These are phyloP conservation scores for Antrozous pallidus DNA, from an alignment of 2,797 vertebrate genomes.

Conservation along the genomic window DNA sequence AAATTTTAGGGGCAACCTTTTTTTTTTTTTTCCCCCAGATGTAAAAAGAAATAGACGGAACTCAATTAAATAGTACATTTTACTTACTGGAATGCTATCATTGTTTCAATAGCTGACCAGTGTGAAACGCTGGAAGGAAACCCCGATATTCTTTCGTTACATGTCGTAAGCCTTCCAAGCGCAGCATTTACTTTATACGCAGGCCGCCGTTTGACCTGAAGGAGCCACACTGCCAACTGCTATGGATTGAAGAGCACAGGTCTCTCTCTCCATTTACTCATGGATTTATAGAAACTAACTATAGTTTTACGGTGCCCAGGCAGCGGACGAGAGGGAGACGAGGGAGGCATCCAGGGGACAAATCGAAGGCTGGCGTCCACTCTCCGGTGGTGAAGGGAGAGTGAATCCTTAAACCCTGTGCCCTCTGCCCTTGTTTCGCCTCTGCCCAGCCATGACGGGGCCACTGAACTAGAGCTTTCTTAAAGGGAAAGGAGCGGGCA, in stretches of 20 bases:
- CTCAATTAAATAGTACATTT: background rate
- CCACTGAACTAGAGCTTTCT: background rate
- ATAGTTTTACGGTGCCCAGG: no score
- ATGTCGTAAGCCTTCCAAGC: background rate
- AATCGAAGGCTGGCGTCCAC: background rate
- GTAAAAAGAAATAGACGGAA: background rate
- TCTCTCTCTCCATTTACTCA: background rate
- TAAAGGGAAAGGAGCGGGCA: conserved; percentile 18
- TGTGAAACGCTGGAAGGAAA: background rate
- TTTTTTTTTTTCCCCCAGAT: background rate
- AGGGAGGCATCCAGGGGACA: background rate
- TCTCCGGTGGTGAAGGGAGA: no score
- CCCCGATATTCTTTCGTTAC: background rate
- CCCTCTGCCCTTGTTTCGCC: no score
- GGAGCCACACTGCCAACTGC: background rate
- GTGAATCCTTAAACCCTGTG: background rate
- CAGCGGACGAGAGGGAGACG: background rate
- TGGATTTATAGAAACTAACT: background rate
- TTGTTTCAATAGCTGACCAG: background rate
- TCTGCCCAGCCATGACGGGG: no score
- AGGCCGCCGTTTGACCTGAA: background rate
- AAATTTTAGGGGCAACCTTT: background rate
- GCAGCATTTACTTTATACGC: background rate
- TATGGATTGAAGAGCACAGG: background rate
- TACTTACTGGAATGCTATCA: background rate